A percentile compares a stretch with the other conserved stretches of the same genome.
Conservation (phyloP, 2,113 vertebrate species). For the Capreolus pygargus region DNA sequence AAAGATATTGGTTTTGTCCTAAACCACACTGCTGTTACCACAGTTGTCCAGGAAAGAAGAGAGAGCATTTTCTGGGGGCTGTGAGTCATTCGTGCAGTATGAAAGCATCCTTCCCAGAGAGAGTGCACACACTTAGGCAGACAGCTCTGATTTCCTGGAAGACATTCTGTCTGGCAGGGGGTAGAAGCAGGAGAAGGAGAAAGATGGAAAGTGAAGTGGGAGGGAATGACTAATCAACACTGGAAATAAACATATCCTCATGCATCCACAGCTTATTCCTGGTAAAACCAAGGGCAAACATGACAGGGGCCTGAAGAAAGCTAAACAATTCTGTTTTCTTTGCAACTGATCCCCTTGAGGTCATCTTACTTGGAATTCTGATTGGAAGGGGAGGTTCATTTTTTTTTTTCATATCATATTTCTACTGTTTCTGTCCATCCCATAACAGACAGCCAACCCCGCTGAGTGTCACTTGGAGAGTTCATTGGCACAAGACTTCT, state of each 20-base stretch:
- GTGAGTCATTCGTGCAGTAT: conserved; percentile 30
- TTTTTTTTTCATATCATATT: neutral
- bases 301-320: neutral
- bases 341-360: neutral
- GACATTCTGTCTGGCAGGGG: neutral
- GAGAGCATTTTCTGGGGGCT: conserved; percentile 9
- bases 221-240: neutral
- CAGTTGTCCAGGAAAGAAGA: conserved; percentile 28
- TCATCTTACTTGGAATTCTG: neutral
- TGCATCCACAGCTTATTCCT: neutral
- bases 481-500: neutral
- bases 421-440: neutral
- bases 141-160: conserved; percentile 56
- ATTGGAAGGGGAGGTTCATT: neutral
- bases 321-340: neutral
- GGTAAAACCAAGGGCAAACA: neutral
- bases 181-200: conserved; percentile 18
- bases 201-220: neutral
- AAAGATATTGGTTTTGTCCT: conserved; percentile 15
- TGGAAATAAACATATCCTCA: conserved; percentile 13
- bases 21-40: conserved; percentile 12
- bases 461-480: neutral
- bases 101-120: conserved; percentile 24
- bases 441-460: neutral
- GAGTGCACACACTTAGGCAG: neutral